phyloP scores from a whole-genome alignment of 2,888 invertebrate species.

The Heliconius charithonia region DNA sequence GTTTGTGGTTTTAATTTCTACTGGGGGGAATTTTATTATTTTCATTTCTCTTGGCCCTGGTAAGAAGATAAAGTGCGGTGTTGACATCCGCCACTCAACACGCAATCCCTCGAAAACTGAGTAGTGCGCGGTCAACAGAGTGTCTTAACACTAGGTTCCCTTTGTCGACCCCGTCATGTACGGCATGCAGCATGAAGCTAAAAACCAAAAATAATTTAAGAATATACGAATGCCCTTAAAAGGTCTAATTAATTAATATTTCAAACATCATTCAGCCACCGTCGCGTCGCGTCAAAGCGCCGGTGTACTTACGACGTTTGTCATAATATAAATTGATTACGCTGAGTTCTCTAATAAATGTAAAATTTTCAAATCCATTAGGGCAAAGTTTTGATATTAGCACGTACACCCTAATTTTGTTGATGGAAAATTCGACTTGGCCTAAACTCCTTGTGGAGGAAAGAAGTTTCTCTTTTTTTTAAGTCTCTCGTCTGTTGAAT shows the following conservation, averaged over 20 bases:
- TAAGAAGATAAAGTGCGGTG: not conserved
- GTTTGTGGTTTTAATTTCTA: not conserved
- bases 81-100: not conserved
- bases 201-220: constrained; percentile 13
- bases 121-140: not conserved
- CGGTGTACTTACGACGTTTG: constrained; percentile 48
- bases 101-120: not conserved
- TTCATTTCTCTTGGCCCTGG: not conserved
- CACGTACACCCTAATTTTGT: constrained; percentile 79
- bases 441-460: constrained; percentile 73
- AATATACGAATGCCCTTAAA: constrained; percentile 18
- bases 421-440: constrained; percentile 78
- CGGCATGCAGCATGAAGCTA: not conserved
- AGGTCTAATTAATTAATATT: constrained; percentile 48
- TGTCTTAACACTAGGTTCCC: not conserved
- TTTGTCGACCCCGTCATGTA: rapidly evolving
- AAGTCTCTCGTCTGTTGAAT: constrained; percentile 59
- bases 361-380: constrained; percentile 80
- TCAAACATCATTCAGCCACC: constrained; percentile 43
- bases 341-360: constrained; percentile 67
- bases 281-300: constrained; percentile 42
- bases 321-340: constrained; percentile 68
- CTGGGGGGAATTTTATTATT: not conserved
- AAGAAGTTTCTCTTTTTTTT: constrained; percentile 43
- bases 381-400: constrained; percentile 76